A percentile compares a stretch with the other conserved stretches of the same genome.
These are phyloP conservation scores for Scaptomyza flava DNA, from an alignment of 2,888 invertebrate genomes.

Conservation along the genomic window DNA sequence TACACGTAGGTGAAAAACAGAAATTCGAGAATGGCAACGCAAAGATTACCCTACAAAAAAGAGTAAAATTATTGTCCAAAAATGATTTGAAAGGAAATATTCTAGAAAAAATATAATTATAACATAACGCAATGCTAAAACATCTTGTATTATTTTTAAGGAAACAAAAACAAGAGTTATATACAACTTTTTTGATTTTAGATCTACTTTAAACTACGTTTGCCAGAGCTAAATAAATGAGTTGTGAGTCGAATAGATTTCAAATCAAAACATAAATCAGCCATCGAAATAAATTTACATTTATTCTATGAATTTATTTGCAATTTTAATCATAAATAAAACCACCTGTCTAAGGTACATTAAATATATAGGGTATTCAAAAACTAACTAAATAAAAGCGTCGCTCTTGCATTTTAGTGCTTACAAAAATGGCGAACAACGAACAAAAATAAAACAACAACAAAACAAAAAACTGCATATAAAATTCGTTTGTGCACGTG, in stretches of 20 bases:
- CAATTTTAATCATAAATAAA: neutral
- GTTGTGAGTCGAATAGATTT: no score
- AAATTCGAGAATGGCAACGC: neutral
- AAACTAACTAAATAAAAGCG: slow-evolving; percentile 21
- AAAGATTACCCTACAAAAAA: slow-evolving; percentile 25
- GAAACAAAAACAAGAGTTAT: no score
- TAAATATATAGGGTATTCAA: slow-evolving; percentile 30
- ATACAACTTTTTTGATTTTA: no score
- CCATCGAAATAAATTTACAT: no score
- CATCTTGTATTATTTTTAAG: no score
- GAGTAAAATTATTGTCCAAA: neutral
- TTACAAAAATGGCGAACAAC: slow-evolving; percentile 31
- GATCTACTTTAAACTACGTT: no score
- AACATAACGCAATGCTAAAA: no score
- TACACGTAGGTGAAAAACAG: slow-evolving; percentile 22
- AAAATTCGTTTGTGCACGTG: slow-evolving; percentile 64
- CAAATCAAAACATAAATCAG: no score
- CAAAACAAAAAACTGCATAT: slow-evolving; percentile 25
- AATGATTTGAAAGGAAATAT: rapidly evolving
- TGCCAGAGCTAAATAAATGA: no score
- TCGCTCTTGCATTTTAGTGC: slow-evolving; percentile 34
- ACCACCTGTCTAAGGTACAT: neutral
- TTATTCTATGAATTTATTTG: neutral
- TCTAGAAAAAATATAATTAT: no score
- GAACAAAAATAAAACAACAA: slow-evolving; percentile 7